These are phyloP conservation scores for Avahi laniger DNA, from an alignment of 2,797 vertebrate species.

Conservation along the genomic window DNA sequence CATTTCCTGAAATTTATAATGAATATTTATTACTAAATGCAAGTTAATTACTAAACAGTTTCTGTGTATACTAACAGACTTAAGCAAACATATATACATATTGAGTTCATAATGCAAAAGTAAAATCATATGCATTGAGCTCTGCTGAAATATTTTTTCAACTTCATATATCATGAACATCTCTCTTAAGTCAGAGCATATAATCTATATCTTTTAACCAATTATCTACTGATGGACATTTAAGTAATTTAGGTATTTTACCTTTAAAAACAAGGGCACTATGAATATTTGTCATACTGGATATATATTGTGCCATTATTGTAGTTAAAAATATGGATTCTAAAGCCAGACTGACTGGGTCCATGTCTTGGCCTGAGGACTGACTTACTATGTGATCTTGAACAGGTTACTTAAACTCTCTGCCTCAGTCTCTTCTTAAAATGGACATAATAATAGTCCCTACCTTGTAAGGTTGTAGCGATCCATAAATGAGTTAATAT, in stretches of 20 bases:
- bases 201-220: not conserved
- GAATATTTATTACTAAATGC: not conserved
- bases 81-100: not conserved
- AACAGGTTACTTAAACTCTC: not conserved
- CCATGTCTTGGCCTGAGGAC: not conserved
- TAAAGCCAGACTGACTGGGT: not conserved
- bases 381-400: not conserved
- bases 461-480: not conserved
- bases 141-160: slow-evolving; percentile 4
- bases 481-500: not conserved
- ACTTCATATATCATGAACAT: not conserved
- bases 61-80: not conserved
- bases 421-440: not conserved
- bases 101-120: slow-evolving; percentile 14
- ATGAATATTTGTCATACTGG: not conserved
- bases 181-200: slow-evolving; percentile 6
- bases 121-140: not conserved
- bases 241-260: slow-evolving; percentile 20
- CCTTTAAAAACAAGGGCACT: not conserved
- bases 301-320: not conserved
- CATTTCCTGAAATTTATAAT: slow-evolving; percentile 6
- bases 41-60: not conserved
- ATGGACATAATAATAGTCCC: not conserved
- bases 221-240: not conserved
- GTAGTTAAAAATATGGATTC: not conserved